Base-by-base conservation (phyloP, 2,113 vertebrate genomes). In the Gasterosteus nipponicus region DNA sequence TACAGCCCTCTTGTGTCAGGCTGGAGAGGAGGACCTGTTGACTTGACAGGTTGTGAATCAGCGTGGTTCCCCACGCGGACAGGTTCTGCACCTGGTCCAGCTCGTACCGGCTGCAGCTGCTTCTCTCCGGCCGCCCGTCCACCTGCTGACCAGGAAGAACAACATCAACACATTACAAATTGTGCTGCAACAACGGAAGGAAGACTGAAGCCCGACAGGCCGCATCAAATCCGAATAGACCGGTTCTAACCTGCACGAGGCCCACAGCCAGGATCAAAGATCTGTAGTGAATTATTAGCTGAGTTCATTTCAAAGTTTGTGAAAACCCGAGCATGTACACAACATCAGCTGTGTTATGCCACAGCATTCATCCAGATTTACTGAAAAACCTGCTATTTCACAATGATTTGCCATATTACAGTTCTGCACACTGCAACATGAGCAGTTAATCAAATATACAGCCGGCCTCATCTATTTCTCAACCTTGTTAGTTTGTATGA, bases 31-130 rank as follows among this genome's bases (percentile, higher is more conserved):
- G n/a, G 9, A 68, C 12, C 9, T 73, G 67, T 65, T 33, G 22
- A n/a, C 60, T 18, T 0, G 71, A 80, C 42, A 66, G 38, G 56
- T 78, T 74, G 12, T 64, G 59, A 58, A 31, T 22, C 38, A 69
- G 72, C 5, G 2, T 53, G 42, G 1, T 0, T 69, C 75, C 82
- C 14, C 46, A 16, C 0, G 51, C 54, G 35, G 85, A 89, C 77
- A 87, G 73, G 59, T 89, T 89, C 65, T 69, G 78, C 35, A 91
- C 63, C 69, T 54, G 26, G 11, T 80, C 73, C 69, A 88, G 80
- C 38, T 75, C 29, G 1, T 85, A 91, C 41, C 86, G 80, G 58
- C 80, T 81, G 11, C 89, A 91, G n/a, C 86, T 85, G 78, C 86
- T 91, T n/a, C 42, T 64, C 62, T 80, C 67, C 1, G 0, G 7